Base-by-base conservation (phyloP, 2,113 vertebrate genomes). In the Anser cygnoides region DNA sequence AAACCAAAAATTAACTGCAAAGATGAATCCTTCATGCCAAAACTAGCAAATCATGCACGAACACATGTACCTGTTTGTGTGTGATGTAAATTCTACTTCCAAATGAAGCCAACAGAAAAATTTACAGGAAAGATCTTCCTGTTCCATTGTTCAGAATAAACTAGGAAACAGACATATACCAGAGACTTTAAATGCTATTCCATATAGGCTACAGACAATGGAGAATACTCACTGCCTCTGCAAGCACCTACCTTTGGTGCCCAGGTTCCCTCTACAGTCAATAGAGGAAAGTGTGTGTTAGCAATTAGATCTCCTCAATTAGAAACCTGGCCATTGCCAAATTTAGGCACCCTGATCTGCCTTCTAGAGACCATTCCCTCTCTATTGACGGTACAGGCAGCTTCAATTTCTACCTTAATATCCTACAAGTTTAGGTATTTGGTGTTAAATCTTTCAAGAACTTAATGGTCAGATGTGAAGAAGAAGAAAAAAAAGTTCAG, bases 211-310 rank as follows among this genome's bases (percentile, higher is more conserved):
- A 14, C 33, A 87, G 73, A 35, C 25, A 25, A 21, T 31, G 59
- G 59, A 73, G 59, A 94, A 16, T 12, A 35, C 4, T 7, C 59
- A 57, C 8, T 28, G 54, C 17, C 68, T 80, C 72, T 86, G 59
- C 58, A 54, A 61, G 39, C 39, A 65, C 13, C 13, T 76, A 43
- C 82, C 66, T 85, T 93, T 90, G 75, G 67, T 88, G 44, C 78
- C 85, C 83, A 91, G 85, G 76, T 94, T 97, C 89, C 94, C 80
- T 90, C 95, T 89, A 52, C 68, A 93, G 90, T 77, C 89, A 55
- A 41, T 7, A 88, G 67, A 59, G 75, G 93, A 88, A 93, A 85
- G 9, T 77, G 55, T 90, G 83, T 18, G n/a, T 7, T 84, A 58
- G 59, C 28, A 54, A 55, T 67, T 33, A 62, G 31, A 82, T 28